Base-by-base conservation (phyloP, 2,888 invertebrate genomes). In the Drosophila testacea region DNA sequence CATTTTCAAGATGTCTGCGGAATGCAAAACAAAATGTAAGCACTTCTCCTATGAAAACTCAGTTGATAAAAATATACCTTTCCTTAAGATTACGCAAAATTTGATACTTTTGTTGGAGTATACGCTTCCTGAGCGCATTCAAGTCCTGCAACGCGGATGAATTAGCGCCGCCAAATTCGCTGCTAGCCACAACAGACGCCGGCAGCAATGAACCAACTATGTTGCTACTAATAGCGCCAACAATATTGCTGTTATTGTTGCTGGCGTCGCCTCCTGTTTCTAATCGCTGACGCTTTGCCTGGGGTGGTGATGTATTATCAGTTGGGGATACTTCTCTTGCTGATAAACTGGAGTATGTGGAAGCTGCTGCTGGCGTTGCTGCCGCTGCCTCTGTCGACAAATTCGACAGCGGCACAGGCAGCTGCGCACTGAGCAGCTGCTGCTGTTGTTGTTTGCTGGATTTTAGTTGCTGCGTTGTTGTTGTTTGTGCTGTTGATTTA, bases 91-190 rank as follows among this genome's bases (percentile, higher is more conserved):
- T 93, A 89, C 95, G 95, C 92, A 96, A 94, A 36, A 95, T 94
- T 83, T 94, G 94, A 92, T 95, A 94, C 91, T 95, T 95, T 90
- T 95, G 94, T 91, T 96, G 96, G 91, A 95, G 94, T 70, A 96
- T 94, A 78, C 95, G 94, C 85, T 95, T 95, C 69, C 95, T 94
- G 88, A 95, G 93, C 69, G 94, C 91, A 63, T 93, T 93, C 69
- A 93, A 92, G 74, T 94, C 94, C 70, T 87, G 87, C 72, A 86
- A 74, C 28, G 73, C 83, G 27, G 83, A 51, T 65, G 83, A 77
- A 74, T 79, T 69, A 56, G 77, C 62, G 56, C 84, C 83, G 69
- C 83, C 67, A 74, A 81, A 71, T 73, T 83, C 80, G 47, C 64
- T 75, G 69, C 68, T 89, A 50, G 89, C 82, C 62, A 84, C 85